These are phyloP conservation scores for Brachionus koreanus DNA, from an alignment of 1,140 invertebrate species.

Conservation along the genomic window DNA sequence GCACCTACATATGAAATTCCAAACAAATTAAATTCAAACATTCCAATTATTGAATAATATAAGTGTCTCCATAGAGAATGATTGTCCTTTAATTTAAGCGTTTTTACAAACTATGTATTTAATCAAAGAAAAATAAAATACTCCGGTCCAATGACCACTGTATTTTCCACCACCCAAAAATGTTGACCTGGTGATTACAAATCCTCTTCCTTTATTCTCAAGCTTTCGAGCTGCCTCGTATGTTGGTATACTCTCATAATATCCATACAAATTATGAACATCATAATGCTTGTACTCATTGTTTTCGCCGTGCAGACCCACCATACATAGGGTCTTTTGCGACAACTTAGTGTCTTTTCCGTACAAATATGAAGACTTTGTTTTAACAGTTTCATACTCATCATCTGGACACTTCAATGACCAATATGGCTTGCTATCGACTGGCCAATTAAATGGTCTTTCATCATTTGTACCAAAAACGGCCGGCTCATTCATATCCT, in stretches of 20 bases:
- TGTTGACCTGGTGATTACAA: conserved; percentile 77
- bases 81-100: conserved; percentile 51
- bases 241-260: conserved; percentile 58
- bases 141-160: conserved; percentile 86
- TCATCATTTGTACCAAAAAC: conserved; percentile 44
- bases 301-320: conserved; percentile 45
- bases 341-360: conserved; percentile 54
- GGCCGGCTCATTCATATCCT: conserved; percentile 34
- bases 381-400: conserved; percentile 63
- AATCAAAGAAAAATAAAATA: too few species aligned
- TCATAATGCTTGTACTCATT: conserved; percentile 39
- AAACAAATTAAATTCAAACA: conserved; percentile 39
- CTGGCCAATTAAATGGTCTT: conserved; percentile 45
- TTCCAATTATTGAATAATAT: conserved; percentile 51
- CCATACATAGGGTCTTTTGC: conserved; percentile 53
- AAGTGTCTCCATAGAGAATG: conserved; percentile 53
- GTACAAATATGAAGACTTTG: conserved; percentile 62
- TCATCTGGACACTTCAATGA: conserved; percentile 66
- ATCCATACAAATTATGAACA: conserved; percentile 45
- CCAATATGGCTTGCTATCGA: conserved; percentile 67
- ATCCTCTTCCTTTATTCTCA: conserved; percentile 62
- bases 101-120: too few species aligned
- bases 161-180: conserved; percentile 74
- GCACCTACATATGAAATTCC: conserved; percentile 70
- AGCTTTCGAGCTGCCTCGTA: conserved; percentile 53